Evolutionary conservation across 2,888 invertebrate genomes (phyloP).

Genomic region (Torymus tubicola): DNA sequence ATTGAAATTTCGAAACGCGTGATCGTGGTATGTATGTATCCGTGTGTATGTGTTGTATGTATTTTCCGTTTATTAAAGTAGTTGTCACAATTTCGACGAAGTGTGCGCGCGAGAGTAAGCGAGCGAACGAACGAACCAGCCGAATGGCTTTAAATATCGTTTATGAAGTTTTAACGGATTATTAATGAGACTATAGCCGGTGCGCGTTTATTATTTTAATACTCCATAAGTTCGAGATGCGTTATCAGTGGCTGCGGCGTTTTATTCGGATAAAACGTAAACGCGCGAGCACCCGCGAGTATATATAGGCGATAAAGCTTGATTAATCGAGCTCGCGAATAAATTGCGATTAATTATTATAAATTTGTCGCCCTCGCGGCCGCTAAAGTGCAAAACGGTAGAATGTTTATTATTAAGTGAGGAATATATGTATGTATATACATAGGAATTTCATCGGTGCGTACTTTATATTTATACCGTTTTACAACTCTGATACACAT

Average conservation of each 20-base stretch:
- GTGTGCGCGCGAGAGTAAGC: too few species aligned
- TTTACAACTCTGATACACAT: too few species aligned
- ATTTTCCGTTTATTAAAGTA: too few species aligned
- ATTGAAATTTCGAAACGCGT: not conserved
- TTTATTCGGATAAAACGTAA: conserved; percentile 14
- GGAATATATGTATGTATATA: too few species aligned
- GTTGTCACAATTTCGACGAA: too few species aligned
- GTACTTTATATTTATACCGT: too few species aligned
- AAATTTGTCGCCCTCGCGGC: not conserved
- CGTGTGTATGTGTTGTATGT: too few species aligned
- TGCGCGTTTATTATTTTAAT: conserved; percentile 12
- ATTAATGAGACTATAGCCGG: conserved; percentile 5
- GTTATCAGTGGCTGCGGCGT: not conserved
- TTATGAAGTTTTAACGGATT: conserved; percentile 10
- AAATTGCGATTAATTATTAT: not conserved
- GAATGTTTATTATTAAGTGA: too few species aligned
- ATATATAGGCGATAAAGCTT: not conserved
- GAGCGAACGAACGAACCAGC: too few species aligned
- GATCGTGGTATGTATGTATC: not conserved
- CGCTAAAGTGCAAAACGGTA: not conserved
- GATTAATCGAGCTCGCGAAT: not conserved
- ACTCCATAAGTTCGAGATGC: not conserved
- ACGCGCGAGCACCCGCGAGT: not conserved
- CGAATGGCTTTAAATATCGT: not conserved
- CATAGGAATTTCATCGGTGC: too few species aligned